Evolutionary conservation across 2,888 invertebrate species (phyloP).

Genomic region (Anoplius nigerrimus): DNA sequence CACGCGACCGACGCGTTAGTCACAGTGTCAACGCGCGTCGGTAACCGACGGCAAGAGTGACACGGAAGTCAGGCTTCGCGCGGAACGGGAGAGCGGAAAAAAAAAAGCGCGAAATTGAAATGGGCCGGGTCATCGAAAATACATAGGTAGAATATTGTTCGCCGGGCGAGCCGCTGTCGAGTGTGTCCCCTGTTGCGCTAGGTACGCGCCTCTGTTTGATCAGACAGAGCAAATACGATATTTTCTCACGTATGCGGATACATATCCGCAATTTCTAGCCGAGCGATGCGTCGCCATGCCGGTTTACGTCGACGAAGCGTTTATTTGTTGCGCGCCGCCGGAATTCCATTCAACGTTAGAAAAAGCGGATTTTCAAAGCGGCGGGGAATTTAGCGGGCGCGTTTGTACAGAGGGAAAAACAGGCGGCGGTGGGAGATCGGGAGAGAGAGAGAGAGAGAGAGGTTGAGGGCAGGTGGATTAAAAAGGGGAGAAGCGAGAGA

Average conservation of each 20-base stretch:
- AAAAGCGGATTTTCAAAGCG: conserved; percentile 3
- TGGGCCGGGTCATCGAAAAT: no score
- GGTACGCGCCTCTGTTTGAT: conserved; percentile 55
- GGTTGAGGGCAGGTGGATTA: no score
- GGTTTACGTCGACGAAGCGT: conserved; percentile 27
- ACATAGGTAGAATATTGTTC: no score
- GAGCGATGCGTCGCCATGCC: conserved; percentile 32
- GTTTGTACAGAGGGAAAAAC: not conserved
- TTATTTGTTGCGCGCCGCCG: no score
- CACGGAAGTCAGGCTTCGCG: no score
- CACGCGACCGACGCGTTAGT: no score
- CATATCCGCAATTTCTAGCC: conserved; percentile 24
- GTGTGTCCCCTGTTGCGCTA: conserved; percentile 3
- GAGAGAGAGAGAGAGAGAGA: no score
- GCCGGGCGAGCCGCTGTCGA: conserved; percentile 15
- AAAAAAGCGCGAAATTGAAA: conserved; percentile 26
- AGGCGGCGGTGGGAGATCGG: no score
- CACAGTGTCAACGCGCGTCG: no score
- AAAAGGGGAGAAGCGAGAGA: not conserved
- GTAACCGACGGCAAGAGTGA: no score
- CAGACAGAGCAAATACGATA: conserved; percentile 63
- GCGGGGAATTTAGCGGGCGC: not conserved
- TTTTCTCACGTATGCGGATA: conserved; percentile 61
- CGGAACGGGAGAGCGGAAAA: conserved; percentile 15
- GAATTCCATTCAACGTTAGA: conserved; percentile 4